These are phyloP conservation scores for Eubasilissa splendida DNA, from an alignment of 2,888 invertebrate species.

Conservation along the genomic window DNA sequence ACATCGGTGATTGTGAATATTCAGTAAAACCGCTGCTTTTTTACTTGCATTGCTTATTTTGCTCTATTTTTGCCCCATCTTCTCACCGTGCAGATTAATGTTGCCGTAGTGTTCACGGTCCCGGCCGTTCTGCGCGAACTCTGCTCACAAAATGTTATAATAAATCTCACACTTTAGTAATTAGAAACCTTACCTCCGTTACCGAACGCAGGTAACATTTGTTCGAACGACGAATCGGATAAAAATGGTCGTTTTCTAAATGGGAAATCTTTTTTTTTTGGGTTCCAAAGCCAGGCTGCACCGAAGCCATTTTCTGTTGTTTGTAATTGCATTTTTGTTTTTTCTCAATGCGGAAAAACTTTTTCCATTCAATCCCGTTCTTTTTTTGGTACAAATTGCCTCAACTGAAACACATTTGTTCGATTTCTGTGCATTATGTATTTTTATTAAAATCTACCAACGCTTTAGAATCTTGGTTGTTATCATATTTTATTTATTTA, in stretches of 20 bases:
- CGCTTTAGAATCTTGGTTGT: neutral
- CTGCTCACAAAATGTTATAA: conserved; percentile 42
- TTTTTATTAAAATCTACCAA: conserved; percentile 15
- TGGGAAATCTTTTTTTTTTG: conserved; percentile 42
- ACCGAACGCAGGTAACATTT: conserved; percentile 43
- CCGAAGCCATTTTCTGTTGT: conserved; percentile 36
- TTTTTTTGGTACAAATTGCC: conserved; percentile 30
- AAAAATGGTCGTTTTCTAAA: conserved; percentile 48
- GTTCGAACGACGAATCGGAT: conserved; percentile 36
- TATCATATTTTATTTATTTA: too few relatives aligned
- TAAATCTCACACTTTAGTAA: conserved; percentile 55
- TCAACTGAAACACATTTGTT: conserved; percentile 25
- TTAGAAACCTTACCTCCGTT: conserved; percentile 41
- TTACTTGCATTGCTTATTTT: too few relatives aligned
- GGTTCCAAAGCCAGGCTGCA: conserved; percentile 17
- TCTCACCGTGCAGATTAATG: neutral
- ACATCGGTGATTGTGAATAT: neutral
- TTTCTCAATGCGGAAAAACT: conserved; percentile 41
- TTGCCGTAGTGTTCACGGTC: neutral
- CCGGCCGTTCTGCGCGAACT: conserved; percentile 6
- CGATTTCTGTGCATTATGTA: conserved; percentile 11
- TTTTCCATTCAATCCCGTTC: conserved; percentile 25
- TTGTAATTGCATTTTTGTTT: conserved; percentile 54
- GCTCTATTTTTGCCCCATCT: neutral
- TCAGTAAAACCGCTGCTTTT: neutral